Conservation (phyloP, 2,888 invertebrate species). For the Drosophila colorata region DNA sequence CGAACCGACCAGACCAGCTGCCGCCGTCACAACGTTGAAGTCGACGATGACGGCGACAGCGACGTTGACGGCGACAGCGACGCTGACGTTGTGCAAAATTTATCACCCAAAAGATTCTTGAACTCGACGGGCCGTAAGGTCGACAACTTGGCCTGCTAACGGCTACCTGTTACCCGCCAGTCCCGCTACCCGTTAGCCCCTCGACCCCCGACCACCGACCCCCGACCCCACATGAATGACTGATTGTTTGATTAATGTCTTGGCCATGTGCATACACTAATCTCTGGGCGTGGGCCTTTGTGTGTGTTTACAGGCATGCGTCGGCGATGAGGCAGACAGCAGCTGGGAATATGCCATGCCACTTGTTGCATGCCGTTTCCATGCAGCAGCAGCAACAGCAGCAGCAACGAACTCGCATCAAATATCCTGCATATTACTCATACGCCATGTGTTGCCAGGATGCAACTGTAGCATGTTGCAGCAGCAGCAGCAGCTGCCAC, state of each 20-base stretch:
- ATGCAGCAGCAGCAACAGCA: constrained; percentile 32
- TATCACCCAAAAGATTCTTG: constrained; percentile 66
- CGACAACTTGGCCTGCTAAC: constrained; percentile 49
- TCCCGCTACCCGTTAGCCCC: background rate
- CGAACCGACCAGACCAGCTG: constrained; percentile 6
- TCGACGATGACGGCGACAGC: background rate
- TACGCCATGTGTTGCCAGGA: constrained; percentile 59
- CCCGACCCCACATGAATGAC: constrained; percentile 21
- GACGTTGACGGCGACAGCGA: constrained; percentile 10
- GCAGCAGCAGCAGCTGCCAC: constrained; percentile 39
- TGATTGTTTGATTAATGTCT: constrained; percentile 34
- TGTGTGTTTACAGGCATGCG: constrained; percentile 43
- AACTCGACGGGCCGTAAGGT: constrained; percentile 63
- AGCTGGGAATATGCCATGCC: constrained; percentile 60
- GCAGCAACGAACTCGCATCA: constrained; percentile 60
- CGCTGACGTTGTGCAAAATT: constrained; percentile 32
- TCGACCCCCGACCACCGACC: background rate
- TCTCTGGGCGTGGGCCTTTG: constrained; percentile 16
- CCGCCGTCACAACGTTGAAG: constrained; percentile 5
- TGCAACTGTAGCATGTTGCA: constrained; percentile 57
- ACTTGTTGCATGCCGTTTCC: constrained; percentile 65
- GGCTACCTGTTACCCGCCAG: constrained; percentile 13
- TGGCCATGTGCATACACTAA: constrained; percentile 19
- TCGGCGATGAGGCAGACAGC: constrained; percentile 52
- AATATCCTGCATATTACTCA: constrained; percentile 48